Evolutionary conservation across 2,888 invertebrate species (phyloP).

Genomic region (Thumatha senex): DNA sequence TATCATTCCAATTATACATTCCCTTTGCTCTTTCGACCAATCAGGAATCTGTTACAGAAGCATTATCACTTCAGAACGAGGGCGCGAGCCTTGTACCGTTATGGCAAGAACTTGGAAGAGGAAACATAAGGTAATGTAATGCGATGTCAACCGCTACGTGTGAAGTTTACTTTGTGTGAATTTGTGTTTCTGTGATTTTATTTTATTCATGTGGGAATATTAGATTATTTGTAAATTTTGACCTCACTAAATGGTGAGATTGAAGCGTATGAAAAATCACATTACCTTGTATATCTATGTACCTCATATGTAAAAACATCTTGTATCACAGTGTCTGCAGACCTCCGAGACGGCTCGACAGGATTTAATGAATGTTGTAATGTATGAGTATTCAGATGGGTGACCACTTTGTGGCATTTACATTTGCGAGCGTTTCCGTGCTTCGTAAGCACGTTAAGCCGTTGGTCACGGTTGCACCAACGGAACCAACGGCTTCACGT

Average conservation of each 20-base stretch:
- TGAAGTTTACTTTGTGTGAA: constrained; percentile 18
- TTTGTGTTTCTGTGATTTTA: constrained; percentile 17
- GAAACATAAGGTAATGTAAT: constrained; percentile 50
- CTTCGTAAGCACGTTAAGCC: no score
- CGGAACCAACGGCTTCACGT: no score
- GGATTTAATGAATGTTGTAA: no score
- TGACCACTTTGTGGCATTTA: no score
- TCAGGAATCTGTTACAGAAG: constrained; percentile 56
- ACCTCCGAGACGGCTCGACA: no score
- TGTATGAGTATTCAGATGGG: no score
- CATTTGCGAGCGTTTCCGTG: no score
- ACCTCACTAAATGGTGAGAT: neutral
- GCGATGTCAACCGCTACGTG: constrained; percentile 13
- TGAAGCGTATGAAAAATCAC: no score
- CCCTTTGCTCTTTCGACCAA: constrained; percentile 48
- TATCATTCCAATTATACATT: constrained; percentile 55
- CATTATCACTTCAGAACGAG: constrained; percentile 70
- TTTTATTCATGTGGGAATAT: constrained; percentile 12
- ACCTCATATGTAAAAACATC: no score
- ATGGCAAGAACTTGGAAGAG: constrained; percentile 48
- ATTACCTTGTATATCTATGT: no score
- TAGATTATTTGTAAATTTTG: neutral
- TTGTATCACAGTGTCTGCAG: no score
- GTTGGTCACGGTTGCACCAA: no score
- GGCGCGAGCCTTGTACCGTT: constrained; percentile 63